Conservation (phyloP, 2,113 vertebrate genomes). For the Propithecus coquereli region DNA sequence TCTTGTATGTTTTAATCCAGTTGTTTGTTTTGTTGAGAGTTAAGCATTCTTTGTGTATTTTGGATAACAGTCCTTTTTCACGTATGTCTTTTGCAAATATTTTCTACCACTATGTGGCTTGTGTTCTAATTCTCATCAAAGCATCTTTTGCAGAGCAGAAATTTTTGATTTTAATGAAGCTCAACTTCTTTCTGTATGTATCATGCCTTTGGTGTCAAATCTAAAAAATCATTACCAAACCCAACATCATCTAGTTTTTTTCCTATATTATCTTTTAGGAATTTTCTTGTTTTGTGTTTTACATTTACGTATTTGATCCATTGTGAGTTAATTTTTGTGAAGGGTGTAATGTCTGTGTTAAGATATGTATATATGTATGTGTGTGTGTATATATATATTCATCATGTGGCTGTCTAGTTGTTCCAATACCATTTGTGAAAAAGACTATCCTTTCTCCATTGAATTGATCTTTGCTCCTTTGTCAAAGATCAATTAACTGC, state of each 20-base stretch:
- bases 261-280: neutral
- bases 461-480: neutral
- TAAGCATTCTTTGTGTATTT: constrained; percentile 17
- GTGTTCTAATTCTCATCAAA: neutral
- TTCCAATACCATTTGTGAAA: neutral
- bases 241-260: neutral
- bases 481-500: neutral
- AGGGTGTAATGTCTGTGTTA: neutral
- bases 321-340: constrained; percentile 16
- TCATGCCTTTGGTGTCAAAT: neutral
- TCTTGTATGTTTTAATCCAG: neutral
- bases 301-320: neutral
- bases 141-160: neutral
- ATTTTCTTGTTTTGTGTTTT: neutral
- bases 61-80: neutral
- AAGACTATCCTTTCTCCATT: neutral
- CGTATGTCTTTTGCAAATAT: neutral
- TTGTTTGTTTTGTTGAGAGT: neutral
- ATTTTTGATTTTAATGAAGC: constrained; percentile 41
- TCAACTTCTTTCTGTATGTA: neutral
- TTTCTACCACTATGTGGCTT: neutral
- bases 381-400: neutral
- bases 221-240: neutral
- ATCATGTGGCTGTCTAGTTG: neutral
- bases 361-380: neutral